A percentile compares a stretch with the other conserved stretches of the same genome.
phyloP scores from a whole-genome alignment of 2,888 invertebrate genomes.

The Lucinisca nassula region DNA sequence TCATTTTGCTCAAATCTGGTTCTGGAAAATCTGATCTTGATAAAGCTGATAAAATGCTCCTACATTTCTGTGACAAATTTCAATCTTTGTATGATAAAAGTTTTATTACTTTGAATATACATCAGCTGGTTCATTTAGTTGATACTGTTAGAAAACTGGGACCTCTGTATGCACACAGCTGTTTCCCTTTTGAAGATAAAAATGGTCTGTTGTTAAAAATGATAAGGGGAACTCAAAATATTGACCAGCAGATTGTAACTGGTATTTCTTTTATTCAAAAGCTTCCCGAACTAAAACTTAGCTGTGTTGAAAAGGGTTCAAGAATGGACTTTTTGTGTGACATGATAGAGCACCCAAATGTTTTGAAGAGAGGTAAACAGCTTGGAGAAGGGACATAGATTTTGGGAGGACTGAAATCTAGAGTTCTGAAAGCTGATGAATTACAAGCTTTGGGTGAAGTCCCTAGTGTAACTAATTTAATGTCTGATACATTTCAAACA shows the following conservation, averaged over 20 bases:
- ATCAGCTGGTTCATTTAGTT: constrained; percentile 64
- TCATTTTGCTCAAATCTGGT: constrained; percentile 36
- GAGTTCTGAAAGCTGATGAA: constrained; percentile 31
- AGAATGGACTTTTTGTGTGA: constrained; percentile 38
- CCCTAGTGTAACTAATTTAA: constrained; percentile 25
- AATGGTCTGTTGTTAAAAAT: constrained; percentile 62
- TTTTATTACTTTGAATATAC: constrained; percentile 63
- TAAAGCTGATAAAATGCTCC: constrained; percentile 34
- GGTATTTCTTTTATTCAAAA: constrained; percentile 67
- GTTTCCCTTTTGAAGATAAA: constrained; percentile 69
- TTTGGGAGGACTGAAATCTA: constrained; percentile 39
- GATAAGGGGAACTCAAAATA: constrained; percentile 62
- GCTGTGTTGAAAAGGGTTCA: constrained; percentile 45
- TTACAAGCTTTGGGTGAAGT: neutral
- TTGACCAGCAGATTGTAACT: constrained; percentile 64
- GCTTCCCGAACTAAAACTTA: constrained; percentile 58
- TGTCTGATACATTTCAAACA: neutral
- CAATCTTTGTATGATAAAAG: constrained; percentile 31
- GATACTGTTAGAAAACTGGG: constrained; percentile 61
- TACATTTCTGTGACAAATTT: constrained; percentile 36
- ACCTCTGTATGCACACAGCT: constrained; percentile 65
- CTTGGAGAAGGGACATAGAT: constrained; percentile 32
- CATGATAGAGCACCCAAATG: constrained; percentile 41
- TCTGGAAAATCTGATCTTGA: constrained; percentile 23
- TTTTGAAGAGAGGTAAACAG: constrained; percentile 35